Evolutionary conservation across 2,113 vertebrate genomes (phyloP).

Genomic region (Pontoporia blainvillei): DNA sequence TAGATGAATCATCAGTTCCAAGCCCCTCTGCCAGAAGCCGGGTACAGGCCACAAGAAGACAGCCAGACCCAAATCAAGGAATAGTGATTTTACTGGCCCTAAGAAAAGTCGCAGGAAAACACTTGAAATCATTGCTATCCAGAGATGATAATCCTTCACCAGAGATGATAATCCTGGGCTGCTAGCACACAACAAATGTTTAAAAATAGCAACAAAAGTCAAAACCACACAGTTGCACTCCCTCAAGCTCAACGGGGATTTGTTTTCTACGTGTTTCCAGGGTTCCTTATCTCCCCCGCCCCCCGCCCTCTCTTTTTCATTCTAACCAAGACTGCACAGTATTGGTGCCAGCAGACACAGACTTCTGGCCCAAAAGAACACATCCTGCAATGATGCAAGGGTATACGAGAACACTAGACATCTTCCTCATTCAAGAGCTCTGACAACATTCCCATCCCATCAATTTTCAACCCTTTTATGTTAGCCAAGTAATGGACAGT

Average conservation of each 20-base stretch:
- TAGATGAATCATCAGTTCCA: background rate
- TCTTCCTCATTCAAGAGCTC: background rate
- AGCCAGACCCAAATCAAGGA: background rate
- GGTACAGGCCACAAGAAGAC: background rate
- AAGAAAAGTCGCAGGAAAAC: background rate
- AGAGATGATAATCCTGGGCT: background rate
- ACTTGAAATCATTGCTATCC: background rate
- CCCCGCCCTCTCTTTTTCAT: no score
- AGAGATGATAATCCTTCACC: background rate
- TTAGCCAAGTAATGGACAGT: background rate
- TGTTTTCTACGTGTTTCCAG: background rate
- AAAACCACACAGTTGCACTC: background rate
- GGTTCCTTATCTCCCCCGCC: background rate
- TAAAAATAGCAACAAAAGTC: background rate
- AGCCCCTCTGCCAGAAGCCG: background rate
- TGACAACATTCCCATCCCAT: background rate
- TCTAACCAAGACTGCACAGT: background rate
- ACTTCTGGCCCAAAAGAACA: background rate
- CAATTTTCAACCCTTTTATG: conserved; percentile 14
- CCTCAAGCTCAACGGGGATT: background rate
- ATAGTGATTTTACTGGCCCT: background rate
- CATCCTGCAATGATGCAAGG: background rate
- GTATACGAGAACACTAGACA: background rate
- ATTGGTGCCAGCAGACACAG: background rate
- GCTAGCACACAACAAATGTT: background rate